Evolutionary conservation across 2,888 invertebrate genomes (phyloP), one percentile per base, ranked within the genome.

Genomic region (Resseliella maxima): DNA sequence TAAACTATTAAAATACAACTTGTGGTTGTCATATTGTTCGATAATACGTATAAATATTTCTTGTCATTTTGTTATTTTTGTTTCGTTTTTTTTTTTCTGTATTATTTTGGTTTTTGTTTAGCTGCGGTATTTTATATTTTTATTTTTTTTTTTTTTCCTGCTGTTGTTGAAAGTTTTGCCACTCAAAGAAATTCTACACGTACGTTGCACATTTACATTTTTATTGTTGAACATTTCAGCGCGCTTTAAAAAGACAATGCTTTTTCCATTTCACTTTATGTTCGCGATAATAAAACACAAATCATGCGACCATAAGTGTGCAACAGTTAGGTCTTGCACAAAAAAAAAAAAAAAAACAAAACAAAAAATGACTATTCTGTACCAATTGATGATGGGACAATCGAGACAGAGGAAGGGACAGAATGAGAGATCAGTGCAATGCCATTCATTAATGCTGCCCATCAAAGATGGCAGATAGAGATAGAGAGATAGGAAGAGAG

Each of bases 131-230:
- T 72, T 72, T 50, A 50, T 50, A 31, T 72, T 31, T 15, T 6
- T 31, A 18, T 21, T 50, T 50, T 21, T 12, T 21, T 21, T 2
- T 50, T 50, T 3, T 15, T 12, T 15, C 18, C 21, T 18, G 2
- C 2, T 18, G 6, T 27, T 72, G 31, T 31, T 72, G 31, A 31
- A 72, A 72, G 31, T 31, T 72, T 72, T 72, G 72, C 72, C 72
- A 72, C 72, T 72, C 72, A 72, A 0, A 72, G 72, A 72, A 72
- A 72, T 72, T 72, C 31, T 72, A 72, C 72, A 72, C 72, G 72
- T 72, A 72, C 72, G 72, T 72, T 72, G 72, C 72, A 72, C 72
- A 72, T 72, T 72, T 72, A 72, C 72, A 72, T 72, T 72, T 72
- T 72, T 72, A 72, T 72, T 72, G 31, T 72, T 72, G 31, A 59